These are phyloP conservation scores for Oopsacas minuta DNA, from an alignment of 37 sponge, comb jelly and placozoan species.

Conservation along the genomic window DNA sequence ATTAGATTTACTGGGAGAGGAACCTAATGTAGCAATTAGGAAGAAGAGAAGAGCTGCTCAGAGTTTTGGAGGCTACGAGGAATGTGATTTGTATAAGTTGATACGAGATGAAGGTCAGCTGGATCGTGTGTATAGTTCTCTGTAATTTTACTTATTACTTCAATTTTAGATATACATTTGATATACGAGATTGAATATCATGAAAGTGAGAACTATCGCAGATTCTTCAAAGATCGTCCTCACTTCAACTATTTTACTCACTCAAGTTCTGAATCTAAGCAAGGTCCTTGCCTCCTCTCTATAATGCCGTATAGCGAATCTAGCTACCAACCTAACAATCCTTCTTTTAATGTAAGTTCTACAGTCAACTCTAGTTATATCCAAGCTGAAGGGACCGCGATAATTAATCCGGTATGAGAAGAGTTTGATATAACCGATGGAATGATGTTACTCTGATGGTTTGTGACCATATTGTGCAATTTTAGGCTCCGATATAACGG, in stretches of 20 bases:
- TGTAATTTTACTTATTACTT: no score
- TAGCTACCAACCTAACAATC: background rate
- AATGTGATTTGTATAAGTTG: background rate
- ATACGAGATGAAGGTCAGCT: background rate
- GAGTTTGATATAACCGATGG: no score
- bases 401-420: no score
- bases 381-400: no score
- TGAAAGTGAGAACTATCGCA: conserved; percentile 18
- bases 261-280: background rate
- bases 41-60: background rate
- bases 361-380: no score
- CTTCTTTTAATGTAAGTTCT: no score
- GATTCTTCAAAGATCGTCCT: conserved; percentile 15
- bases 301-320: background rate
- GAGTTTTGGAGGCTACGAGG: background rate
- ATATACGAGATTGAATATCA: conserved; percentile 3
- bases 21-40: background rate
- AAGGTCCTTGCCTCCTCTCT: conserved; percentile 1
- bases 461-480: no score
- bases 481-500: no score
- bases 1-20: background rate
- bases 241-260: conserved; percentile 10
- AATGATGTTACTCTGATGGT: no score
- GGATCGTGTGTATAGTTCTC: background rate
- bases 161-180: background rate